Percentiles rank a stretch among this genome's conserved stretches.
Conservation (phyloP, 2,113 vertebrate species). For the Myodes glareolus region DNA sequence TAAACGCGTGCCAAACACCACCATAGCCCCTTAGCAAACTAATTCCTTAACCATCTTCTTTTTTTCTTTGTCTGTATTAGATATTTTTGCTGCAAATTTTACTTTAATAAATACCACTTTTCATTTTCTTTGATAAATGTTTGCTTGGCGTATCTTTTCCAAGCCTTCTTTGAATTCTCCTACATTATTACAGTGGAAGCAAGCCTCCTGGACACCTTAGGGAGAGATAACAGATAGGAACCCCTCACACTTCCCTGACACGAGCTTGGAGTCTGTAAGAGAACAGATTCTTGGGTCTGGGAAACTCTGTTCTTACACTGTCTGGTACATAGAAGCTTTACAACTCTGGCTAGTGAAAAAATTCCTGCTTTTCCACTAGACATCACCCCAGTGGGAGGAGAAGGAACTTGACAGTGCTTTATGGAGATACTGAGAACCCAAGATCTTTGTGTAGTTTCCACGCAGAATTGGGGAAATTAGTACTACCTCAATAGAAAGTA, state of each 20-base stretch:
- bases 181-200: neutral
- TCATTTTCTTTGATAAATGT: neutral
- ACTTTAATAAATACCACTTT: neutral
- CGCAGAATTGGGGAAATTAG: neutral
- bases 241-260: neutral
- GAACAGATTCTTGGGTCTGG: neutral
- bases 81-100: slow-evolving; percentile 11
- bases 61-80: neutral
- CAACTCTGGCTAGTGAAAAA: neutral
- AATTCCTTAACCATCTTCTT: neutral
- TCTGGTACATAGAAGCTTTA: neutral
- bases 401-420: neutral
- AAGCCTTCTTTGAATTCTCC: neutral
- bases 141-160: neutral
- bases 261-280: neutral
- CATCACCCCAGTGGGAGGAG: neutral
- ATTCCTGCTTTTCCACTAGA: neutral
- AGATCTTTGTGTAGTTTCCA: neutral
- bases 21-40: neutral
- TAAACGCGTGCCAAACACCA: neutral
- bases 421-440: neutral
- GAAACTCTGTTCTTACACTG: neutral
- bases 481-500: neutral
- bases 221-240: neutral
- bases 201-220: neutral